Conservation (phyloP, 2,888 invertebrate genomes). For the Cheilosia variabilis region DNA sequence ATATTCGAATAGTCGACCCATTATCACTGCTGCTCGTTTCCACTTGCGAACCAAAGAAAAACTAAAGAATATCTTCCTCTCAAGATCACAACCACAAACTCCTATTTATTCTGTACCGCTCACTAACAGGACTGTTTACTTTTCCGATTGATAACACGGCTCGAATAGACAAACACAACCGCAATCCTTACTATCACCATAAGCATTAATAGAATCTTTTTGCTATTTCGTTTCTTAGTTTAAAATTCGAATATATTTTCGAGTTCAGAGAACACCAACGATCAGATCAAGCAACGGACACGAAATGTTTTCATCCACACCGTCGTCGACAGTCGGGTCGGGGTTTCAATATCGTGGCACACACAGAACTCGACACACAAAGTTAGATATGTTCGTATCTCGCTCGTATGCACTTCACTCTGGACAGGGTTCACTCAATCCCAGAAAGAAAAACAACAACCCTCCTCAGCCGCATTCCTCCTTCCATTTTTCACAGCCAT, state of each 20-base stretch:
- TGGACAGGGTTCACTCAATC: conserved; percentile 60
- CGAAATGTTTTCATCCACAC: conserved; percentile 79
- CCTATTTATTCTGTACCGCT: no score
- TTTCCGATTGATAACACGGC: conserved; percentile 12
- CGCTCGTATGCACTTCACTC: conserved; percentile 29
- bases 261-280: conserved; percentile 59
- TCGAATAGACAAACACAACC: background rate
- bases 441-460: conserved; percentile 46
- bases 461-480: conserved; percentile 25
- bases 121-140: conserved; percentile 10
- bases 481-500: conserved; percentile 35
- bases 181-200: conserved; percentile 3
- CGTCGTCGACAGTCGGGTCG: conserved; percentile 53
- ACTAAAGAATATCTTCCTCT: background rate
- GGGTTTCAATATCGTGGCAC: conserved; percentile 19
- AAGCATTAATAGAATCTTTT: background rate
- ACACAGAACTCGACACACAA: background rate
- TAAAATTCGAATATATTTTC: conserved; percentile 9
- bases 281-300: conserved; percentile 81
- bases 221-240: background rate
- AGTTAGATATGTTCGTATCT: conserved; percentile 15
- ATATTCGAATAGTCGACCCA: conserved; percentile 82
- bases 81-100: conserved; percentile 33
- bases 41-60: conserved; percentile 12
- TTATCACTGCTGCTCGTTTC: conserved; percentile 62